A percentile compares a stretch with the other conserved stretches of the same genome.
These are phyloP conservation scores for Synergus japonicus DNA, from an alignment of 2,888 invertebrate species.

Conservation along the genomic window DNA sequence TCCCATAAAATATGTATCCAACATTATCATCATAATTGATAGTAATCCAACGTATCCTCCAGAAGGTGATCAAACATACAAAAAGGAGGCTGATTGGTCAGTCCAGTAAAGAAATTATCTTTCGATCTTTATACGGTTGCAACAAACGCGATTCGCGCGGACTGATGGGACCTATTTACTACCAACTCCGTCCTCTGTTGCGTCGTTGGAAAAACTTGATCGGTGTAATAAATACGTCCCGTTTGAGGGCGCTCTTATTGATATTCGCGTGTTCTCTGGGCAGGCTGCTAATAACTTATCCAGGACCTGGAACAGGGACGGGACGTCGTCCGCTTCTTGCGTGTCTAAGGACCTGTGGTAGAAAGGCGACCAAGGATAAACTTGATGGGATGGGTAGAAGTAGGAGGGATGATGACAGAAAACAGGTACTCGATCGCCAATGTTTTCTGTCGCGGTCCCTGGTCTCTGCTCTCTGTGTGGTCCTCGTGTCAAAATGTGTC, in stretches of 20 bases:
- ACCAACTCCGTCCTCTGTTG: constrained; percentile 49
- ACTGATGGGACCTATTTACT: constrained; percentile 47
- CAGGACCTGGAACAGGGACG: constrained; percentile 58
- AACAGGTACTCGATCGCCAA: constrained; percentile 55
- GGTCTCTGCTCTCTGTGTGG: constrained; percentile 71
- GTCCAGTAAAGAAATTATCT: constrained; percentile 34
- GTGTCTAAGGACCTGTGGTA: constrained; percentile 65
- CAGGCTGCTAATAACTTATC: constrained; percentile 74
- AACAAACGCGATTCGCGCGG: constrained; percentile 36
- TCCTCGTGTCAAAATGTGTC: constrained; percentile 77
- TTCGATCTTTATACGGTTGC: constrained; percentile 38
- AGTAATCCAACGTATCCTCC: not conserved
- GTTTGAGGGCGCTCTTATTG: constrained; percentile 62
- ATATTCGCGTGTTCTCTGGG: constrained; percentile 66
- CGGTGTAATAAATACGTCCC: constrained; percentile 66
- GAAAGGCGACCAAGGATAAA: constrained; percentile 46
- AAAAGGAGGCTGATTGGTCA: not conserved
- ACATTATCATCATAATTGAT: constrained; percentile 8
- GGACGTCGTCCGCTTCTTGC: constrained; percentile 70
- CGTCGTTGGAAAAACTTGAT: constrained; percentile 59
- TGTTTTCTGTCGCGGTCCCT: constrained; percentile 68
- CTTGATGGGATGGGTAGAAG: constrained; percentile 32
- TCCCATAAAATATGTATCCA: not conserved
- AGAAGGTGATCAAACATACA: not conserved
- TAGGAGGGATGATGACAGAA: constrained; percentile 43